Conservation (phyloP, 2,113 vertebrate species). For the Platysternon megacephalum region DNA sequence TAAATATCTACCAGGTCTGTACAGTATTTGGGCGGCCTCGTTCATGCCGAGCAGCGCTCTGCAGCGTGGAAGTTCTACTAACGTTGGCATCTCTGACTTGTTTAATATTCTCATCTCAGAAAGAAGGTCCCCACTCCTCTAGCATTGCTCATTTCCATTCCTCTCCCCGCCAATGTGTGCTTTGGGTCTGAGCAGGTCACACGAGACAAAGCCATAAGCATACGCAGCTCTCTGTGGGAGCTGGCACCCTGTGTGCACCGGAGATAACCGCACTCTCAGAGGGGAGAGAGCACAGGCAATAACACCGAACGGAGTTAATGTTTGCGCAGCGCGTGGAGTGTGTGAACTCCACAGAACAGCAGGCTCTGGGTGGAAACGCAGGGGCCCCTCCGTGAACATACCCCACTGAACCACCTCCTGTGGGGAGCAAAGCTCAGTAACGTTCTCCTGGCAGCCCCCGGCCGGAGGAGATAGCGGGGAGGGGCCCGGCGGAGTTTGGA, state of each 20-base stretch:
- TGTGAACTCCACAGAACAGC: neutral
- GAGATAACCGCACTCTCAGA: neutral
- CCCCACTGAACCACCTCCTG: neutral
- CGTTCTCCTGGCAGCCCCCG: neutral
- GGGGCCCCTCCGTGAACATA: neutral
- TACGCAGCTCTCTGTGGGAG: neutral
- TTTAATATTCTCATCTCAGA: neutral
- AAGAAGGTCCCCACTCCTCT: rapidly evolving
- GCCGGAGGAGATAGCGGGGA: neutral
- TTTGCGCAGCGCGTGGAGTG: neutral
- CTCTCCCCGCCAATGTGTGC: neutral
- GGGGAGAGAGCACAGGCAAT: constrained; percentile 13
- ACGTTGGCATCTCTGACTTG: rapidly evolving
- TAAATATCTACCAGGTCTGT: neutral
- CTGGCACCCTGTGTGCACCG: neutral
- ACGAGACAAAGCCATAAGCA: neutral
- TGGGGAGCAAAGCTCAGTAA: neutral
- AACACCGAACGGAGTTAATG: neutral
- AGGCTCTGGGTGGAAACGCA: neutral
- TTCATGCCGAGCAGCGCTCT: neutral
- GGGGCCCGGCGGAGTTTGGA: neutral
- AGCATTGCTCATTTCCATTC: neutral
- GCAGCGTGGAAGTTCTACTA: neutral
- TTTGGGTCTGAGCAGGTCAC: neutral
- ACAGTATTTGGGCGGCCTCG: neutral